phyloP scores from a whole-genome alignment of 2,888 invertebrate species.

The Harmothoe impar region DNA sequence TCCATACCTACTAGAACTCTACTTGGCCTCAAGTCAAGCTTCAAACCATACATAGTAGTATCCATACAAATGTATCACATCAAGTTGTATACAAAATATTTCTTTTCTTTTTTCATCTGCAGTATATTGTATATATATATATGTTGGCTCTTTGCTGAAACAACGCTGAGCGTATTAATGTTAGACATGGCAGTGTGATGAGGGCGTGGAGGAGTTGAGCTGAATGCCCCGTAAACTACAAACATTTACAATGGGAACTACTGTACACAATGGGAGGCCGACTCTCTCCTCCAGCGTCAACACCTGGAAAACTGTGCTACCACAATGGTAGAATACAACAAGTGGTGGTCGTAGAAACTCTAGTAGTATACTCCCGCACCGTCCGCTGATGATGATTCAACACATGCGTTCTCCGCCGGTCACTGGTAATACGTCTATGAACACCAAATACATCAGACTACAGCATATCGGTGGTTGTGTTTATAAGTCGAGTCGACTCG shows the following conservation, averaged over 20 bases:
- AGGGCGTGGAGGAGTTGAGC: constrained; percentile 34
- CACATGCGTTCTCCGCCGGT: background rate
- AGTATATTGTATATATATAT: background rate
- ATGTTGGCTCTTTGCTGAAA: background rate
- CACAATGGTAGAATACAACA: background rate
- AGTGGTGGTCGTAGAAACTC: background rate
- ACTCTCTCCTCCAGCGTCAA: background rate
- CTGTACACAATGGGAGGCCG: background rate
- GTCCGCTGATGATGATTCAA: too few relatives aligned
- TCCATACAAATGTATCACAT: constrained; percentile 56
- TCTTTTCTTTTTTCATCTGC: constrained; percentile 20
- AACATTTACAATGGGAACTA: constrained; percentile 20
- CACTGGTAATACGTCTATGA: background rate
- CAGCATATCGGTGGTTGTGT: constrained; percentile 6
- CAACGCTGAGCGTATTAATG: background rate
- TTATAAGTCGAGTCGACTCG: background rate
- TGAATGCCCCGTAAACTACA: constrained; percentile 2
- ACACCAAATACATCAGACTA: constrained; percentile 14
- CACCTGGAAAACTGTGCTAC: background rate
- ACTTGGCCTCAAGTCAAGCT: background rate
- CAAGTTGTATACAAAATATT: constrained; percentile 59
- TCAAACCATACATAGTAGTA: background rate
- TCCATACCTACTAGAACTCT: background rate
- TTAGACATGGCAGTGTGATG: background rate
- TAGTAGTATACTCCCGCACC: background rate